Evolutionary conservation across 1,140 invertebrate species (phyloP), one percentile per base, ranked within the genome.

Genomic region (Neelides sp.): DNA sequence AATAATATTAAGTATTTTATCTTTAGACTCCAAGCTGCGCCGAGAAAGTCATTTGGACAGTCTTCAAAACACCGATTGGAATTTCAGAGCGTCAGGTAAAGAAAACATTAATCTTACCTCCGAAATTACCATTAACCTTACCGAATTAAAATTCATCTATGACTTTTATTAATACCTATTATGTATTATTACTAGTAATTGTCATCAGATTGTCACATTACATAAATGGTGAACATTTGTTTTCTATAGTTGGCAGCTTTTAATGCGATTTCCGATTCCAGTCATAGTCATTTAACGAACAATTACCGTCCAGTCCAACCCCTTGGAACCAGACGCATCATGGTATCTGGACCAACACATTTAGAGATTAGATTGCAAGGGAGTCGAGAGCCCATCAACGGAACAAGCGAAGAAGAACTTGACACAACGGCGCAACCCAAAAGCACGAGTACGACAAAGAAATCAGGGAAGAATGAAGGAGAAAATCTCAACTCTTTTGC

Each of bases 31-130:
- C 73, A 2, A 62, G 62, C 1, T 76, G 74, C 53, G 67, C 66
- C 44, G 71, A 75, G 50, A 65, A 66, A 44, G 73, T 76, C 22
- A 62, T 64, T 1, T 76, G 74, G 74, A 72, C 70, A 4, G 64
- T 76, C 3, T 70, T 74, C 52, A 59, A 66, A 32, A 49, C 65
- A 15, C 61, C 67, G 30, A 58, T 69, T 24, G 57, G 56, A 12
- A 66, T 74, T 28, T 65, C 65, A 15, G 42, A 58, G 22, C 42
- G 43, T 19, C 65, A 69, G 62, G 68, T 68, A 56, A 48, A 19
- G 4, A 22, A 22, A 8, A 10, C 20, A 42, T 20, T 17, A 42
- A 19, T 3, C 12, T 12, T 43, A 34, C 13, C 20, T 39, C 34
- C 28, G 34, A 42, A 50, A 22, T 36, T n/a, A 30, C 15, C 5